A percentile compares a stretch with the other conserved stretches of the same genome.
phyloP scores from a whole-genome alignment of 2,888 invertebrate genomes.

The Macaria liturata region DNA sequence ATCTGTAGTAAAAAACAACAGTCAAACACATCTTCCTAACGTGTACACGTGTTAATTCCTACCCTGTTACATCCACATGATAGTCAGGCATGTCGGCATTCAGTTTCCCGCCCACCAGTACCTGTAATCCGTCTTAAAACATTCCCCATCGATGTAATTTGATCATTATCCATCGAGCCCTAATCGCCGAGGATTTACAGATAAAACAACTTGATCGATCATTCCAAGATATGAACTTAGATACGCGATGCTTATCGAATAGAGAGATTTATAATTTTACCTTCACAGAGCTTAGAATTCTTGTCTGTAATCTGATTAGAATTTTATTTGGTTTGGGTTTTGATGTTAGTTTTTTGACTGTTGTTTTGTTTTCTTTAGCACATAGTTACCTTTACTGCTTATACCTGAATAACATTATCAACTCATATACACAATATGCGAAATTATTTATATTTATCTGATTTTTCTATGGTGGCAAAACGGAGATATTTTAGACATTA shows the following conservation, averaged over 20 bases:
- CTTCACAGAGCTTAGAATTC: constrained; percentile 43
- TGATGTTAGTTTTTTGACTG: neutral
- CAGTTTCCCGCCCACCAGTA: constrained; percentile 22
- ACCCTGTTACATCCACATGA: too few relatives aligned
- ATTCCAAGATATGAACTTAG: constrained; percentile 61
- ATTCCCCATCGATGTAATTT: constrained; percentile 61
- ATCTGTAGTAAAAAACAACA: too few relatives aligned
- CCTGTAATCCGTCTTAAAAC: constrained; percentile 39
- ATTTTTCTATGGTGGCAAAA: too few relatives aligned
- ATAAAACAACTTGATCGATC: constrained; percentile 73
- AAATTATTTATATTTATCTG: too few relatives aligned
- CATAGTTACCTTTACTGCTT: too few relatives aligned
- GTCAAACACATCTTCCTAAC: too few relatives aligned
- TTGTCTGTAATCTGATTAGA: constrained; percentile 23
- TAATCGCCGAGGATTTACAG: constrained; percentile 69
- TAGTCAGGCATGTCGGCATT: too few relatives aligned
- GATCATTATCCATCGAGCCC: constrained; percentile 56
- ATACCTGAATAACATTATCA: too few relatives aligned
- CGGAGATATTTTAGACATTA: too few relatives aligned
- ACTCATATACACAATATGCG: too few relatives aligned
- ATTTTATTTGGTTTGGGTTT: constrained; percentile 9
- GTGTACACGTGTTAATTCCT: too few relatives aligned
- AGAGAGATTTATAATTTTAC: constrained; percentile 62
- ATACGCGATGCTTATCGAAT: constrained; percentile 66
- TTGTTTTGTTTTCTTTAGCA: too few relatives aligned